These are phyloP conservation scores for Lissocephala sabroskyi DNA, from an alignment of 2,888 invertebrate genomes.

Conservation along the genomic window DNA sequence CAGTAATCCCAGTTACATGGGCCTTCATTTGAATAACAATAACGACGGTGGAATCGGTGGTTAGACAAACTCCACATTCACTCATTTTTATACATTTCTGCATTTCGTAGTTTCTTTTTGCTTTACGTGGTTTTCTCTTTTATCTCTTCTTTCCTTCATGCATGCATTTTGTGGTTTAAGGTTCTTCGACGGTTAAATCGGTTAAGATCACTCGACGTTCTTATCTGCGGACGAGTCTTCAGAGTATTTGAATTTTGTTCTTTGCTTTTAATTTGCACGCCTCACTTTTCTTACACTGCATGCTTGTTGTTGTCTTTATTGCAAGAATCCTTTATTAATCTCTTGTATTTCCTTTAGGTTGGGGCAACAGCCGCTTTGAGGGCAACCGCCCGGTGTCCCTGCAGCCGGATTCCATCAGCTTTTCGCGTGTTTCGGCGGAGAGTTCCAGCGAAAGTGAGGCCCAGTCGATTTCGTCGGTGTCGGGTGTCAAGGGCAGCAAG, in stretches of 20 bases:
- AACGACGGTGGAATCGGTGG: conserved; percentile 71
- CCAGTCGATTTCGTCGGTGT: conserved; percentile 71
- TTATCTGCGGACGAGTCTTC: conserved; percentile 69
- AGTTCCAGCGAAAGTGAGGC: conserved; percentile 73
- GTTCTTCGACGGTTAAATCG: conserved; percentile 51
- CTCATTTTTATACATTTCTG: conserved; percentile 7
- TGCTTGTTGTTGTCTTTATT: conserved; percentile 16
- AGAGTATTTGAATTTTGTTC: conserved; percentile 54
- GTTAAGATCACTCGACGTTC: conserved; percentile 65
- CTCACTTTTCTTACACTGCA: conserved; percentile 20
- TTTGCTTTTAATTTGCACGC: not conserved
- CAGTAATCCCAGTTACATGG: conserved; percentile 72
- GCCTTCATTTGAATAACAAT: conserved; percentile 66
- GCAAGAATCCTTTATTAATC: not conserved
- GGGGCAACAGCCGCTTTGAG: conserved; percentile 71
- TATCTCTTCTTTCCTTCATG: conserved; percentile 25
- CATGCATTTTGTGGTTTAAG: conserved; percentile 40
- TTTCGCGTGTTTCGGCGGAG: conserved; percentile 69
- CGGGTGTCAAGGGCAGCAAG: conserved; percentile 69
- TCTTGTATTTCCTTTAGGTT: conserved; percentile 51
- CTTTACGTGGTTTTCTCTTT: conserved; percentile 3
- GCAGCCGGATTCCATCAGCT: conserved; percentile 66
- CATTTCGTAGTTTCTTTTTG: conserved; percentile 3
- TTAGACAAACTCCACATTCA: conserved; percentile 44
- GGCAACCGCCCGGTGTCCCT: conserved; percentile 69